Evolutionary conservation across 1,140 invertebrate species (phyloP).

Genomic region (Heliconius eleuchia): DNA sequence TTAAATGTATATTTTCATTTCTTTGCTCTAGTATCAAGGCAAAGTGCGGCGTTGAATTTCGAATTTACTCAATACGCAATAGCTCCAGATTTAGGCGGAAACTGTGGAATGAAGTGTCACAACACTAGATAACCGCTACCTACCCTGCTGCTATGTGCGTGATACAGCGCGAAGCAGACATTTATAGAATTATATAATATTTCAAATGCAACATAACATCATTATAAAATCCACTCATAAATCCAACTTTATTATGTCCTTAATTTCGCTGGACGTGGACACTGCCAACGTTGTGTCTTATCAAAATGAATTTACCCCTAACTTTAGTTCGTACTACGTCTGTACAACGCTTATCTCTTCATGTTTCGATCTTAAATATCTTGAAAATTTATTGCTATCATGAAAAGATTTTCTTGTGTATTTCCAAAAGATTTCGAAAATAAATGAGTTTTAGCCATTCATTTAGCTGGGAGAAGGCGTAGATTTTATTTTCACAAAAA

Average conservation of each 20-base stretch:
- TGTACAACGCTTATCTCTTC: slow-evolving; percentile 26
- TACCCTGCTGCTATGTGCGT: too few species aligned
- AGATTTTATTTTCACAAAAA: too few species aligned
- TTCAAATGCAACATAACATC: slow-evolving; percentile 9
- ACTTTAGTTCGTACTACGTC: slow-evolving; percentile 22
- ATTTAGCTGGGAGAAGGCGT: too few species aligned
- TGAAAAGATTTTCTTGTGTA: background rate
- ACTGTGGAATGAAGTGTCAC: too few species aligned
- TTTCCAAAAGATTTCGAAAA: slow-evolving; percentile 1
- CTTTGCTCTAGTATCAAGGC: too few species aligned
- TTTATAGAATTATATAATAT: background rate
- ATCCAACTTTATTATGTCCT: slow-evolving; percentile 43
- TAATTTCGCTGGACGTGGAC: slow-evolving; percentile 39
- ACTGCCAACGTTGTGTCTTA: slow-evolving; percentile 40
- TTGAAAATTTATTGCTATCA: slow-evolving; percentile 1
- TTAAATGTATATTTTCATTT: too few species aligned
- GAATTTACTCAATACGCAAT: too few species aligned
- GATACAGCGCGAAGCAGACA: too few species aligned
- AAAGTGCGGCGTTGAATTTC: too few species aligned
- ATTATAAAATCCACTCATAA: slow-evolving; percentile 35
- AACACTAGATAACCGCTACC: too few species aligned
- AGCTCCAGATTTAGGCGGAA: too few species aligned
- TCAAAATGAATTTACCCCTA: slow-evolving; percentile 37
- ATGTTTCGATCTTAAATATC: slow-evolving; percentile 13
- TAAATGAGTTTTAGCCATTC: background rate